These are phyloP conservation scores for Ranitomeya variabilis DNA, from an alignment of 2,113 vertebrate genomes.

Conservation along the genomic window DNA sequence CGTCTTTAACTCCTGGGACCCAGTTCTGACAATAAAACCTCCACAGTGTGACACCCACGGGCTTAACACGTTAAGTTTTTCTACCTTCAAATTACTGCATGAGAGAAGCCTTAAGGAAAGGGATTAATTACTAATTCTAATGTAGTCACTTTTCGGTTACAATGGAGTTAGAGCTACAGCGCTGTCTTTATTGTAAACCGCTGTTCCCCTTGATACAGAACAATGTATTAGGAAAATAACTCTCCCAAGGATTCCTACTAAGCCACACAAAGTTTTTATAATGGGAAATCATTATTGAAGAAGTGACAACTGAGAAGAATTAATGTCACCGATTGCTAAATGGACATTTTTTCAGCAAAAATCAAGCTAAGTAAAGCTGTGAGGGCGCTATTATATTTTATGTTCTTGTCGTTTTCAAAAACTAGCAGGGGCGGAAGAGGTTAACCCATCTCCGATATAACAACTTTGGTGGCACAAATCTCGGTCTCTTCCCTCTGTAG, in stretches of 20 bases:
- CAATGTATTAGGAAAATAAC: constrained; percentile 10
- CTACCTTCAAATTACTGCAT: neutral
- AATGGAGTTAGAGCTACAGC: neutral
- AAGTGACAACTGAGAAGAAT: neutral
- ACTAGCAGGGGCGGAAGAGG: neutral
- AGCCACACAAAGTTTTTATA: constrained; percentile 4
- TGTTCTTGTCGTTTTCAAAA: constrained; percentile 45
- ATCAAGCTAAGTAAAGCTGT: neutral
- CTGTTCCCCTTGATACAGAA: constrained; percentile 9
- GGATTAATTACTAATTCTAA: constrained; percentile 25
- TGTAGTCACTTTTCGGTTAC: neutral
- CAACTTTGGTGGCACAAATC: constrained; percentile 37
- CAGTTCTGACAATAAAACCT: neutral
- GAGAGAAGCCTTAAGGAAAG: neutral
- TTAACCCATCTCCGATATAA: constrained; percentile 19
- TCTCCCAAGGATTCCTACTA: constrained; percentile 1
- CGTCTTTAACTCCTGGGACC: neutral
- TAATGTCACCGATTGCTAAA: neutral
- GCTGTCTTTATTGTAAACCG: neutral
- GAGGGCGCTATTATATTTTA: neutral
- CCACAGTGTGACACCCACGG: neutral
- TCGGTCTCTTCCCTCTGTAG: neutral
- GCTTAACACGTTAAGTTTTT: neutral
- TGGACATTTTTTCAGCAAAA: neutral
- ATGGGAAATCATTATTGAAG: neutral